Evolutionary conservation across 1,140 invertebrate genomes (phyloP), one percentile per base, ranked within the genome.

Genomic region (Maconellicoccus hirsutus): DNA sequence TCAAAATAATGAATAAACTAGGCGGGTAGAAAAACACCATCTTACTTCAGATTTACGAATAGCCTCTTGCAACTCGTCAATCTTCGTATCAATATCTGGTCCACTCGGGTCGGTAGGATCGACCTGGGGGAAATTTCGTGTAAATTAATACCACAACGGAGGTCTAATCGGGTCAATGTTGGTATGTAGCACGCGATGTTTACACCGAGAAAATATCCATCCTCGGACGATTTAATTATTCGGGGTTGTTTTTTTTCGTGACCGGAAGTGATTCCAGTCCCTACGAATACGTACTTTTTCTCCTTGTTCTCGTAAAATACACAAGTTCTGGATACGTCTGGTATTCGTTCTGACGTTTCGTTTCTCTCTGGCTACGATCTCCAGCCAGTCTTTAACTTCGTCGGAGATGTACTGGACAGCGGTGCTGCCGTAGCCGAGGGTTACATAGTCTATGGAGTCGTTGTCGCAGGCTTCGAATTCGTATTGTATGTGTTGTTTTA

Each of bases 401-500:
- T 92, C 89, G 29, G 88, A 89, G 16, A 98, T 81, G 2, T 89
- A 88, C 23, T 86, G 83, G 0, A 87, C 83, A 1, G 89, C 87
- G 1, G 87, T 84, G 38, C 83, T 86, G 12, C 70, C 69, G 72
- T 91, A 89, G 74, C 91, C 89, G 23, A 88, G 87, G 21, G 89
- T 91, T 72, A 92, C 83, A 75, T 84, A 85, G 0, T 86, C 85
- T 23, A 91, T 78, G 0, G 85, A 86, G 81, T 98, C 96, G 73
- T 90, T 90, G 77, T 96, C 92, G 79, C 93, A 96, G 0, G 93
- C 81, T 78, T 98, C 94, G 80, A 91, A 98, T 0, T 95, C 91
- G 76, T 97, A 97, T 79, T 90, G 88, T 78, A 98, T 92, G 76
- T 94, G 89, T 80, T 96, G 92, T 75, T 95, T 96, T 38, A 97